Percentiles rank a stretch among this genome's conserved stretches.
phyloP scores from a whole-genome alignment of 2,888 invertebrate genomes.

The Helicoverpa assulta region DNA sequence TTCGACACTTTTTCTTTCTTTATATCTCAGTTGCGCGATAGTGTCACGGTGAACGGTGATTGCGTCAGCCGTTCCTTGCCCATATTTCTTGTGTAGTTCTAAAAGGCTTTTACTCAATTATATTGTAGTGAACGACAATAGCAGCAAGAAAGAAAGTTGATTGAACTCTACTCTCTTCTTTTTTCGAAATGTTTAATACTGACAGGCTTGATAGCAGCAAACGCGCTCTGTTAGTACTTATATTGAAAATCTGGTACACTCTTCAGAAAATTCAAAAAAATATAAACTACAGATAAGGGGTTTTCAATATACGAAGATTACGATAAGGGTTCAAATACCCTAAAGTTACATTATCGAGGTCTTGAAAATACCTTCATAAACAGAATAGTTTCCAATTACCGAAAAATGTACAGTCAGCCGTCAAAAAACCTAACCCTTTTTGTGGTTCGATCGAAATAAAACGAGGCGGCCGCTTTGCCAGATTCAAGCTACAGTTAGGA shows the following conservation, averaged over 20 bases:
- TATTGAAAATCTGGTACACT: neutral
- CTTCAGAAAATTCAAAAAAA: neutral
- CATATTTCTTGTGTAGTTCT: constrained; percentile 20
- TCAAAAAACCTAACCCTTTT: constrained; percentile 68
- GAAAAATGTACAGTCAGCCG: constrained; percentile 66
- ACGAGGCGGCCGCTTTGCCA: constrained; percentile 77
- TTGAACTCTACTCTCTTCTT: neutral
- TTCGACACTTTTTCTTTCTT: constrained; percentile 45
- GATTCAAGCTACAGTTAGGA: constrained; percentile 78
- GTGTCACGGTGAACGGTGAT: constrained; percentile 35
- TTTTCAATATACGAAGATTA: constrained; percentile 48
- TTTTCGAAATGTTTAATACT: neutral
- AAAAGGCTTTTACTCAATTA: constrained; percentile 6
- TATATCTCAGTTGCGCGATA: constrained; percentile 38
- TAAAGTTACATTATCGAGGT: constrained; percentile 45
- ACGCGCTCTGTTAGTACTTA: no score
- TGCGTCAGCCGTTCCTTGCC: constrained; percentile 10
- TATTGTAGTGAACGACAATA: neutral
- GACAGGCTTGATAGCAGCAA: no score
- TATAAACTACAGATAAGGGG: constrained; percentile 23
- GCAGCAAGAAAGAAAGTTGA: neutral
- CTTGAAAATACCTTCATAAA: constrained; percentile 59
- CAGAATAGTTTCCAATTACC: constrained; percentile 69
- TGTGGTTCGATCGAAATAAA: constrained; percentile 80
- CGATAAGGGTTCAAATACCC: constrained; percentile 46